These are phyloP conservation scores for Nebria salina DNA, from an alignment of 2,888 invertebrate species.

Conservation along the genomic window DNA sequence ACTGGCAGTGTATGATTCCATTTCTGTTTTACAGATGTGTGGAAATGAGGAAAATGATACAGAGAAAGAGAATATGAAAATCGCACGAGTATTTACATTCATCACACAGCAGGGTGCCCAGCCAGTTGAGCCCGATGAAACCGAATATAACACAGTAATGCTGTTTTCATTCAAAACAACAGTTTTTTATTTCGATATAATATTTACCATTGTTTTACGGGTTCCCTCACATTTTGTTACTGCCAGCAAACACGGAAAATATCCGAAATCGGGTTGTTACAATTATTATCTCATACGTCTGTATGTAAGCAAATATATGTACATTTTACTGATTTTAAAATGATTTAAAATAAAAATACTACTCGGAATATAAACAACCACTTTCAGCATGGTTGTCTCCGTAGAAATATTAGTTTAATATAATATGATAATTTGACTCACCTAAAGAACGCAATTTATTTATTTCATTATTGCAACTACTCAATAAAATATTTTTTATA, in stretches of 20 bases:
- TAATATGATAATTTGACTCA: no score
- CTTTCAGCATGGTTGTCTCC: no score
- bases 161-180: constrained; percentile 44
- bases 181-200: constrained; percentile 43
- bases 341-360: no score
- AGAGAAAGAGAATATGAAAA: constrained; percentile 33
- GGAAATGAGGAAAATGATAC: not conserved
- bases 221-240: constrained; percentile 2
- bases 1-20: not conserved
- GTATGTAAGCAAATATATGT: not conserved
- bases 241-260: not conserved
- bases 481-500: no score
- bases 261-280: not conserved
- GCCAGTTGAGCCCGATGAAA: constrained; percentile 27
- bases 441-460: no score
- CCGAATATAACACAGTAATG: constrained; percentile 42
- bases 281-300: not conserved
- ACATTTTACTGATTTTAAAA: no score
- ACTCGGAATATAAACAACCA: no score
- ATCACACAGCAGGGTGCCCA: constrained; percentile 41
- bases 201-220: constrained; percentile 44
- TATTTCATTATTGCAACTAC: no score
- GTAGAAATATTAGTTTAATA: no score
- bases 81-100: constrained; percentile 33
- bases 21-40: not conserved